phyloP scores from a whole-genome alignment of 2,113 vertebrate species.

The Dascyllus trimaculatus region DNA sequence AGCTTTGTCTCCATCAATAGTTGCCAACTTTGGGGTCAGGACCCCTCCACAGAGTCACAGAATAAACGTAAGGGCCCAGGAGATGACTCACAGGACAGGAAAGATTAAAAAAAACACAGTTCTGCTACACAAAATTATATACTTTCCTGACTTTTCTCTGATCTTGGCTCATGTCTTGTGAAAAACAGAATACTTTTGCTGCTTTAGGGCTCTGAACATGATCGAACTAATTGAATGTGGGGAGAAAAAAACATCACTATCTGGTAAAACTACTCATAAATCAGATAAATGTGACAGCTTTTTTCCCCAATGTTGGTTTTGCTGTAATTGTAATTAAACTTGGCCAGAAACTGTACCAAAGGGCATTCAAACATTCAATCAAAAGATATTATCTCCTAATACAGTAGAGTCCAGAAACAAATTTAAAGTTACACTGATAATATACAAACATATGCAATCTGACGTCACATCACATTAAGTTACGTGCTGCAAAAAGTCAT shows the following conservation, averaged over 20 bases:
- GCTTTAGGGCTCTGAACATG: not conserved
- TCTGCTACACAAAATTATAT: not conserved
- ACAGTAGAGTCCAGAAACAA: not conserved
- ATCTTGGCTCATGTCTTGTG: too few species aligned
- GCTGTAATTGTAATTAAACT: too few species aligned
- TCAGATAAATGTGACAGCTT: too few species aligned
- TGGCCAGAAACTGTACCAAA: not conserved
- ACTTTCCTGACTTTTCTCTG: too few species aligned
- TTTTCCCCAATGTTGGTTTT: too few species aligned
- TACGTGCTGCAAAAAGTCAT: not conserved
- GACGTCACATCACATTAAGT: not conserved
- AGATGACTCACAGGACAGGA: not conserved
- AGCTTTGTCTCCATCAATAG: too few species aligned
- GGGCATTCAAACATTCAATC: not conserved
- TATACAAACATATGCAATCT: not conserved
- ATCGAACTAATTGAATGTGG: not conserved
- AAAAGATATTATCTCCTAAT: constrained; percentile 14
- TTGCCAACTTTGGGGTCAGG: too few species aligned
- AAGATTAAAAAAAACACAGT: not conserved
- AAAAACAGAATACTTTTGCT: not conserved
- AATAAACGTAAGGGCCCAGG: not conserved
- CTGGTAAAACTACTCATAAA: too few species aligned
- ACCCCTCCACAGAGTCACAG: not conserved
- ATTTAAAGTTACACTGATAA: not conserved
- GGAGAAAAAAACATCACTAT: not conserved